Percentiles rank a stretch among this genome's conserved stretches.
Conservation (phyloP, 2,113 vertebrate genomes). For the Nanorana parkeri region DNA sequence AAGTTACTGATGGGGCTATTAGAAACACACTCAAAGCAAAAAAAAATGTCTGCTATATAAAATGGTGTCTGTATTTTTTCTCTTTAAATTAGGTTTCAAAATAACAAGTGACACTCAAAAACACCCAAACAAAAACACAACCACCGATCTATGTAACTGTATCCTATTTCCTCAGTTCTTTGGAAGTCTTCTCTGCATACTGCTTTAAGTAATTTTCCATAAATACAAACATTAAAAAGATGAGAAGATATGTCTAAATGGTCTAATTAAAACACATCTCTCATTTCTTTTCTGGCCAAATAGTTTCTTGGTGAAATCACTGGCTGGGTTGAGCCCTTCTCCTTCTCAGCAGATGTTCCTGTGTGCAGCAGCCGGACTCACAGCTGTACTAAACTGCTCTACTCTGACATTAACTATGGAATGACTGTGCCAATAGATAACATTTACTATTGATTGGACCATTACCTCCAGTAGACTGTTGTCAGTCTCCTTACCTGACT, state of each 20-base stretch:
- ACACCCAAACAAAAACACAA: background rate
- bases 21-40: too few species aligned
- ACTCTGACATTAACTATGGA: background rate
- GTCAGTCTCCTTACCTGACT: too few species aligned
- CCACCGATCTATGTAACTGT: background rate
- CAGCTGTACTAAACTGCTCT: background rate
- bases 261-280: constrained; percentile 40
- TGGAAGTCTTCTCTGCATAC: background rate
- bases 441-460: background rate
- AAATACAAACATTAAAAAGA: constrained; percentile 8
- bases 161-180: background rate
- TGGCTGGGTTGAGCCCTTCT: constrained; percentile 8
- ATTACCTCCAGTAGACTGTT: too few species aligned
- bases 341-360: constrained; percentile 33
- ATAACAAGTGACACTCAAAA: background rate
- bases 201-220: background rate
- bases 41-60: too few species aligned
- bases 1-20: too few species aligned
- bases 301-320: constrained; percentile 44
- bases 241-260: constrained; percentile 5
- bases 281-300: constrained; percentile 51
- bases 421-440: background rate
- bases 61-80: too few species aligned
- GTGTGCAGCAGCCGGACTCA: background rate
- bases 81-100: background rate